phyloP scores from a whole-genome alignment of 2,888 invertebrate genomes.

The Lasioglossum malachurum region DNA sequence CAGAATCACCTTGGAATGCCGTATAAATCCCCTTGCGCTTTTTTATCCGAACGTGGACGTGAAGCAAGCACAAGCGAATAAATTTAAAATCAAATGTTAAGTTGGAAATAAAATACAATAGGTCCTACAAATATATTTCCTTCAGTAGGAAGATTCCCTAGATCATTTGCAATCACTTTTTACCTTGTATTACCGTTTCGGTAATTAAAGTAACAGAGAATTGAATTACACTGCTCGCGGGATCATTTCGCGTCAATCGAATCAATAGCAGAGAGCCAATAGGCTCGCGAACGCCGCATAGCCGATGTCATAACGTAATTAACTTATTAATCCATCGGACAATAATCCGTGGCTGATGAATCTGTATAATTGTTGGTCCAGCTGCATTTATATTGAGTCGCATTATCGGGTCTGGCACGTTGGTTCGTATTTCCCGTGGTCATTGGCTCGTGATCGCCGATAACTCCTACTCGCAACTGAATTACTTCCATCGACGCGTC shows the following conservation, averaged over 20 bases:
- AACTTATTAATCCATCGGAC: slow-evolving; percentile 72
- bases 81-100: neutral
- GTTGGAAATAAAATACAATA: no score
- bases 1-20: neutral
- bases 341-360: slow-evolving; percentile 75
- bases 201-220: neutral
- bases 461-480: slow-evolving; percentile 70
- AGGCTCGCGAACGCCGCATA: neutral
- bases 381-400: slow-evolving; percentile 68
- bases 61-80: neutral
- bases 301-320: slow-evolving; percentile 36
- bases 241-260: neutral
- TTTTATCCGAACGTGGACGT: neutral
- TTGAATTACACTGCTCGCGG: neutral
- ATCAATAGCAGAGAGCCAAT: neutral
- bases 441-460: slow-evolving; percentile 71
- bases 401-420: slow-evolving; percentile 75
- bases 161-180: no score
- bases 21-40: neutral
- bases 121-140: no score
- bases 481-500: slow-evolving; percentile 56
- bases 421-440: slow-evolving; percentile 57
- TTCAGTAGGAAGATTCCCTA: no score
- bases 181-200: no score
- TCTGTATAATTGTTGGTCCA: slow-evolving; percentile 51